Evolutionary conservation across 2,113 vertebrate species (phyloP).

Genomic region (Euleptes europaea): DNA sequence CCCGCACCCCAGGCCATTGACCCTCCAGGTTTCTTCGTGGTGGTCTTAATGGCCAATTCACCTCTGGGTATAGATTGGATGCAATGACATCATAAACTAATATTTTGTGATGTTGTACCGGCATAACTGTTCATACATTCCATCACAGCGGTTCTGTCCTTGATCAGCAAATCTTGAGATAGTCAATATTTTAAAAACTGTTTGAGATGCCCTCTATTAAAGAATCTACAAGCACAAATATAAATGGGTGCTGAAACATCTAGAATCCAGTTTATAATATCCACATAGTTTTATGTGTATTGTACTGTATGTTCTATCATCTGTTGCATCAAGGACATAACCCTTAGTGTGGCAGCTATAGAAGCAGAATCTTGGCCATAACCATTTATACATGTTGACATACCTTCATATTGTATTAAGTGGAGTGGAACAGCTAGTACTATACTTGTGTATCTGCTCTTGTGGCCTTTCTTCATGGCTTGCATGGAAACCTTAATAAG

Average conservation of each 20-base stretch:
- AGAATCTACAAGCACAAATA: background rate
- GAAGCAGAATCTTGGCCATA: background rate
- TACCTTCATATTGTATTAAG: background rate
- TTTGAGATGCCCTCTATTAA: background rate
- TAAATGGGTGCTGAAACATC: background rate
- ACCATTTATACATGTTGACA: background rate
- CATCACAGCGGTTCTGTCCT: background rate
- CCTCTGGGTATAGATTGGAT: background rate
- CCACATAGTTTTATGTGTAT: background rate
- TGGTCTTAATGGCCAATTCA: too few species aligned
- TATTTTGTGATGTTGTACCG: background rate
- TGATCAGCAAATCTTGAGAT: background rate
- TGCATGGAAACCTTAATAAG: background rate
- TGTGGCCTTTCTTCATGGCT: background rate
- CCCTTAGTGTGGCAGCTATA: background rate
- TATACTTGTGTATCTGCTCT: accelerated
- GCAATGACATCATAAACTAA: background rate
- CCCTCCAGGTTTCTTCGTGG: too few species aligned
- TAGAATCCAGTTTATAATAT: background rate
- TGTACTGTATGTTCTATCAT: background rate
- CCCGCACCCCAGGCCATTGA: too few species aligned
- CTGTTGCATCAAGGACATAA: constrained; percentile 6
- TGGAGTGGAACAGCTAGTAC: background rate
- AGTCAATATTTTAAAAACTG: background rate
- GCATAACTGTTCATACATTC: background rate